Evolutionary conservation across 2,888 invertebrate genomes (phyloP).

Genomic region (Euproctis similis): DNA sequence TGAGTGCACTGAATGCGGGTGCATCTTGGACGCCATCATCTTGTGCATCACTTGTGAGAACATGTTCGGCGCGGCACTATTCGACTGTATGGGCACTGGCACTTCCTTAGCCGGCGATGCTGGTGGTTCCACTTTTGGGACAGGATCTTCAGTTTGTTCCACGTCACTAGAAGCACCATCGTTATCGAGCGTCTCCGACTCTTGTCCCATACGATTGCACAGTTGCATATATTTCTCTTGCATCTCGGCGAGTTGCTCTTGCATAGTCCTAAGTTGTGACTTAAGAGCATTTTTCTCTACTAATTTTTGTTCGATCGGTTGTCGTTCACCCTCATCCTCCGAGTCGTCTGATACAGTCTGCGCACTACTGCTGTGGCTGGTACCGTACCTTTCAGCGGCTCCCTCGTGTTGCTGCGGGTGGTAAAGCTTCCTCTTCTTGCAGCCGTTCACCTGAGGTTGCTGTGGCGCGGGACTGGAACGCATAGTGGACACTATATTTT

Average conservation of each 20-base stretch:
- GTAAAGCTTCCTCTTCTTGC: constrained; percentile 96
- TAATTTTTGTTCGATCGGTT: constrained; percentile 87
- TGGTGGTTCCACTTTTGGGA: constrained; percentile 77
- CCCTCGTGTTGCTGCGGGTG: constrained; percentile 95
- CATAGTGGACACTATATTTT: constrained; percentile 96
- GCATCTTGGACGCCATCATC: constrained; percentile 79
- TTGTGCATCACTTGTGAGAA: constrained; percentile 80
- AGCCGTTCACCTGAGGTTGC: constrained; percentile 88
- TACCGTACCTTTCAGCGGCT: constrained; percentile 77
- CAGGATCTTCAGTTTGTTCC: constrained; percentile 72
- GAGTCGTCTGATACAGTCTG: constrained; percentile 79
- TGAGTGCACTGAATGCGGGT: constrained; percentile 70
- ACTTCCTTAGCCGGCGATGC: constrained; percentile 73
- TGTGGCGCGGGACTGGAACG: constrained; percentile 88
- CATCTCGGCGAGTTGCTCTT: constrained; percentile 93
- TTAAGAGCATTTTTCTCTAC: constrained; percentile 91
- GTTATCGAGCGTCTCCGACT: constrained; percentile 83
- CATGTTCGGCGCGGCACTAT: constrained; percentile 68
- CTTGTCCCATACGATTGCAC: constrained; percentile 89
- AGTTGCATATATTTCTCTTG: constrained; percentile 92
- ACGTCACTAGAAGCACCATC: constrained; percentile 85
- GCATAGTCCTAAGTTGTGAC: constrained; percentile 89
- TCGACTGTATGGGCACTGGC: constrained; percentile 56
- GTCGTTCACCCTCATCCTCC: constrained; percentile 85
- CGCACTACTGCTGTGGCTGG: constrained; percentile 65